Evolutionary conservation across 2,797 vertebrate species (phyloP).

Genomic region (Vireo griseus): DNA sequence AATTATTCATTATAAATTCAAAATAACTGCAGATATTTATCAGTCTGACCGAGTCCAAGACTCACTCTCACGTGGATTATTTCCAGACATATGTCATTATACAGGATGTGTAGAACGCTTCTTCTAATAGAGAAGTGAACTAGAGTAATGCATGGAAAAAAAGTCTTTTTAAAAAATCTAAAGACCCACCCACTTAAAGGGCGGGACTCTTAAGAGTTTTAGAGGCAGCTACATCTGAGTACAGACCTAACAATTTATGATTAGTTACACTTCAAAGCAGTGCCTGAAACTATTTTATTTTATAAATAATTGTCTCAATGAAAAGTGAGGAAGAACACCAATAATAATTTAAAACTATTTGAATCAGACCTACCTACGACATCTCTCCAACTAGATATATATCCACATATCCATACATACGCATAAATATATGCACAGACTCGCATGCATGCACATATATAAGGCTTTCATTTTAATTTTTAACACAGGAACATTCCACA

Average conservation of each 20-base stretch:
- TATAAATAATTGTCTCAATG: constrained; percentile 36
- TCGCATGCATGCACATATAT: neutral
- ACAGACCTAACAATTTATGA: neutral
- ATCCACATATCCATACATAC: neutral
- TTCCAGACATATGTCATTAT: neutral
- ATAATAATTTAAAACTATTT: constrained; percentile 42
- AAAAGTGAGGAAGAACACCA: constrained; percentile 56
- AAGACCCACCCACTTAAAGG: neutral
- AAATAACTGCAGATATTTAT: constrained; percentile 54
- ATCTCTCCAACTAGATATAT: neutral
- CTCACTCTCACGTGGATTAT: neutral
- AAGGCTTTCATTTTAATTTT: constrained; percentile 3
- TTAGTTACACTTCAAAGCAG: constrained; percentile 52
- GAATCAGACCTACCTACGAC: constrained; percentile 24
- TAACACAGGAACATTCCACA: constrained; percentile 9
- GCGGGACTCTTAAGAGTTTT: neutral
- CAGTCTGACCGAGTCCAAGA: neutral
- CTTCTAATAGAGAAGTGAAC: neutral
- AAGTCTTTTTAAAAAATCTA: rapidly evolving
- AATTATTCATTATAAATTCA: constrained; percentile 52
- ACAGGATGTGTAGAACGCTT: neutral
- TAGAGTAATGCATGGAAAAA: neutral
- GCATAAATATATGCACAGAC: neutral
- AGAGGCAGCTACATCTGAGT: neutral
- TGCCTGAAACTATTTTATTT: constrained; percentile 60